These are phyloP conservation scores for Psammodynastes pulverulentus DNA, from an alignment of 2,113 vertebrate genomes.

Conservation along the genomic window DNA sequence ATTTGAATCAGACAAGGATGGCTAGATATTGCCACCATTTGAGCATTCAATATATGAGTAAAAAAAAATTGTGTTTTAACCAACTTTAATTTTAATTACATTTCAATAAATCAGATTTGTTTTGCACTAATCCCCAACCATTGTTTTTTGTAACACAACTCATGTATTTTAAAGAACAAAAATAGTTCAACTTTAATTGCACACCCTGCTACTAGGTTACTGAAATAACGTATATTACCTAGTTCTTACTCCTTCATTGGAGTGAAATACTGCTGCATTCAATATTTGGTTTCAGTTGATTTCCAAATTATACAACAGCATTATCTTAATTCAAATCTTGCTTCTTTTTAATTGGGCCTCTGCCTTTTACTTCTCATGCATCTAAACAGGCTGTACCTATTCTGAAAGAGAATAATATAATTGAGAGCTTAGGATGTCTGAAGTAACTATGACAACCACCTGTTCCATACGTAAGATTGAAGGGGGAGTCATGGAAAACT, in stretches of 20 bases:
- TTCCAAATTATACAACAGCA: conserved; percentile 2
- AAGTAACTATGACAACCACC: conserved; percentile 4
- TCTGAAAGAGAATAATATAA: conserved; percentile 3
- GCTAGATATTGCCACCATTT: not conserved
- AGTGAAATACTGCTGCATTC: not conserved
- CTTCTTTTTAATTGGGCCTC: not conserved
- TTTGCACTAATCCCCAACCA: not conserved
- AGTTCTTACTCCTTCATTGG: not conserved
- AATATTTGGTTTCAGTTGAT: not conserved
- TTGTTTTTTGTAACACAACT: not conserved
- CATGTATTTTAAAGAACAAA: not conserved
- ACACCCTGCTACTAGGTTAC: not conserved
- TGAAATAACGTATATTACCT: not conserved
- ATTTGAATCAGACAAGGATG: not conserved
- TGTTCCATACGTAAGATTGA: not conserved
- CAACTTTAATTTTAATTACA: not conserved
- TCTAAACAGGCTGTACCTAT: not conserved
- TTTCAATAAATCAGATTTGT: not conserved
- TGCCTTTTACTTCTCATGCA: not conserved
- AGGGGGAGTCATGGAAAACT: not conserved
- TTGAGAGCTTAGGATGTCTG: not conserved
- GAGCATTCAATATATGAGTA: not conserved
- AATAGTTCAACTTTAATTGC: not conserved
- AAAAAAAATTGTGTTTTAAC: not conserved
- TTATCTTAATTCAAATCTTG: conserved; percentile 1